Percentiles rank a stretch among this genome's conserved stretches.
Conservation (phyloP, 1,140 invertebrate genomes). For the Acromyrmex heyeri region DNA sequence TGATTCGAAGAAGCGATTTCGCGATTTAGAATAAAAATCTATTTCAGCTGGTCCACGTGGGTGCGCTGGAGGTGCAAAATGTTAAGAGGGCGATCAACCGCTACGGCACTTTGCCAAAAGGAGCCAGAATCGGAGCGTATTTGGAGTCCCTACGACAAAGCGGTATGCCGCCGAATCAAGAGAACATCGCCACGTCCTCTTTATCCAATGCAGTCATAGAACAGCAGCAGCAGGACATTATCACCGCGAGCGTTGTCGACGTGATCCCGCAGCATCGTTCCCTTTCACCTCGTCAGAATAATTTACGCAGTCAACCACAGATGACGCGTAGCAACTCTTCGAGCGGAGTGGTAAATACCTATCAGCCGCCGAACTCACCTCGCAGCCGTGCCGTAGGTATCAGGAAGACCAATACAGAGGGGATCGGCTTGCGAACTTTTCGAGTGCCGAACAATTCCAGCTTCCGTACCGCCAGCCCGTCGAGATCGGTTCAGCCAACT, state of each 20-base stretch:
- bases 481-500: conserved; percentile 88
- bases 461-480: conserved; percentile 88
- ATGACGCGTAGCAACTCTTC: conserved; percentile 95
- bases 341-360: conserved; percentile 91
- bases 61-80: conserved; percentile 98
- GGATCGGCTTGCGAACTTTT: conserved; percentile 87
- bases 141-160: conserved; percentile 95
- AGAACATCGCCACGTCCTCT: conserved; percentile 78
- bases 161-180: conserved; percentile 88
- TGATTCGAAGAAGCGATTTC: background rate
- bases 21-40: conserved; percentile 64
- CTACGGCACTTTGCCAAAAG: conserved; percentile 98
- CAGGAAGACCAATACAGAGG: conserved; percentile 84
- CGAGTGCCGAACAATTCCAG: conserved; percentile 86
- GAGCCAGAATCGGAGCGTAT: conserved; percentile 97
- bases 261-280: conserved; percentile 83
- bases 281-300: conserved; percentile 88
- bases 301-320: conserved; percentile 89
- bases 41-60: conserved; percentile 91
- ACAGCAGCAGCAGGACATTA: conserved; percentile 66
- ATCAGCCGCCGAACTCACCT: conserved; percentile 88
- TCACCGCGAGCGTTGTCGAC: conserved; percentile 70
- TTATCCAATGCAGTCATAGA: conserved; percentile 78
- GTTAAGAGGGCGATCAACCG: conserved; percentile 98
- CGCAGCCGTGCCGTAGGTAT: conserved; percentile 86